Base-by-base conservation (phyloP, 92 coral and sea anemone genomes). In the Montipora capitata region DNA sequence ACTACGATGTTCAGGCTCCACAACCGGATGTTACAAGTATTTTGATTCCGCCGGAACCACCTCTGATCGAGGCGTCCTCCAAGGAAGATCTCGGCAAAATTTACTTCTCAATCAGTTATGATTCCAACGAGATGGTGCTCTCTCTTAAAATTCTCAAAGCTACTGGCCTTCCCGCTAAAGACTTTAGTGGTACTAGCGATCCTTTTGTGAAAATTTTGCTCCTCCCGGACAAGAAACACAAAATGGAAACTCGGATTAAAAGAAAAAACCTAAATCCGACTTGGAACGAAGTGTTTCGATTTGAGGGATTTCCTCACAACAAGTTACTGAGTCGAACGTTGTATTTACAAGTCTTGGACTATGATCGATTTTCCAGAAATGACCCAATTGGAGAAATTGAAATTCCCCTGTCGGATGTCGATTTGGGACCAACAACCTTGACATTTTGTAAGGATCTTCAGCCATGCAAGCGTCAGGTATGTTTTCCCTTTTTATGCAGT, bases 101-200 rank as follows among this genome's bases (percentile, higher is more conserved):
- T 4, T 90, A 90, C 83, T 98, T 98, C 84, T 94, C 99, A 39
- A 72, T 98, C 48, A 93, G 88, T 76, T 98, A 98, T 83, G 94
- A 94, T 72, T 92, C 98, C 11, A 90, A 92, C 54, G 85, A 89
- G n/a, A 88, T 89, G 95, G 91, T 95, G 0, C 85, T 98, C 59
- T 88, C 93, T 5, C 54, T 98, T 81, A 98, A 96, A 78, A 93
- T 98, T 79, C 92, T 96, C 41, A 98, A 94, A 87, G 99, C 98
- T 0, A 75, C 94, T 49, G 91, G 96, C 9, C 79, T 98, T 13
- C 99, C 99, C 15, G 99, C 99, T 5, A 98, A 98, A 69, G 99
- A 98, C 79, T 98, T 98, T 62, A 94, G 98, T 85, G 99, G 99
- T 8, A 98, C 99, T 5, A 98, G 99, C 67, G 99, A 98, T 66